phyloP scores from a whole-genome alignment of 2,797 vertebrate species.

The Chromobotia macracanthus region DNA sequence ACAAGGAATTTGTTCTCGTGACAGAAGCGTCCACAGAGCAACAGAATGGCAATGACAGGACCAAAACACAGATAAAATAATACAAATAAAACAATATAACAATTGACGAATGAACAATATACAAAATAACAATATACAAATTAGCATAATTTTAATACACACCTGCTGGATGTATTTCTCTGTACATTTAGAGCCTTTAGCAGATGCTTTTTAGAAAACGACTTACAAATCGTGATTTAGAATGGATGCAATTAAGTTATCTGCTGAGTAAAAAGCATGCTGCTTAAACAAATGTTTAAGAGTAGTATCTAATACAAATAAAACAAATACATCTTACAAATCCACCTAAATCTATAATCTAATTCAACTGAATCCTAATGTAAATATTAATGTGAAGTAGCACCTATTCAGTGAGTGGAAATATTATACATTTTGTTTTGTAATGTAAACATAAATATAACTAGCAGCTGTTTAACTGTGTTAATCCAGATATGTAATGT shows the following conservation, averaged over 20 bases:
- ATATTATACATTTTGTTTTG: neutral
- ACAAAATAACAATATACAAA: no score
- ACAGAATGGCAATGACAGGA: no score
- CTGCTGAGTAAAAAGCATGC: neutral
- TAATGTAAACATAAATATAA: neutral
- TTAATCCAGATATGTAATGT: neutral
- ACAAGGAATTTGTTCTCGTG: no score
- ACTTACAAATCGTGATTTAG: neutral
- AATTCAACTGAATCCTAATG: neutral
- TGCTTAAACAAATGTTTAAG: slow-evolving; percentile 2
- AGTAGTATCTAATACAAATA: neutral
- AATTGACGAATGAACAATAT: no score
- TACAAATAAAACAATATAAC: no score
- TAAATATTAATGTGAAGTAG: neutral
- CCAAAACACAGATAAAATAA: no score
- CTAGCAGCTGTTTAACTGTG: neutral
- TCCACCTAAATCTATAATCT: neutral
- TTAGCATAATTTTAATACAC: neutral
- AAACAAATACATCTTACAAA: neutral
- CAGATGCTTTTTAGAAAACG: neutral
- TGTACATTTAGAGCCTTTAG: neutral
- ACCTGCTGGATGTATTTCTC: neutral
- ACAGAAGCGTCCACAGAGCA: no score
- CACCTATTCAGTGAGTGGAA: neutral
- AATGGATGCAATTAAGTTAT: neutral